Base-by-base conservation (phyloP, 2,888 invertebrate genomes). In the Pristionchus mayeri region DNA sequence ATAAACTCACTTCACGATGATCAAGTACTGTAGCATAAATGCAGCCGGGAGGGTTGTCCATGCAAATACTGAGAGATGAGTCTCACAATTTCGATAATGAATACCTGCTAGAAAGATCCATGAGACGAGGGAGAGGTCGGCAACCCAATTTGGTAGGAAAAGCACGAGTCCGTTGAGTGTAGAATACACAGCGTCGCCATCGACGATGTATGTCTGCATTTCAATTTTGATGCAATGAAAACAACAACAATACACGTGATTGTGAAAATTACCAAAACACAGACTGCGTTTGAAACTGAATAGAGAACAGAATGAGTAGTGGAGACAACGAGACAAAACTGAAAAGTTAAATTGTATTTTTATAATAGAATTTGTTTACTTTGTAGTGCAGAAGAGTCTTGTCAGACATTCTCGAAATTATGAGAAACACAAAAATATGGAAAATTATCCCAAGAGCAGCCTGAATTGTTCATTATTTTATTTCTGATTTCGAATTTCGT, bases 21-120 rank as follows among this genome's bases (percentile, higher is more conserved):
- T 71, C n/a, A 71, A n/a, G 44, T 40, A 71, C 71, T 71, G 71
- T 13, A 71, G 2, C 40, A 71, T 71, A 40, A 71, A 71, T 9
- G 71, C 40, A 0, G 71, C 71, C 3, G 71, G 71, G 30, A 71
- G 71, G 4, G 71, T 40, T 6, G 71, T 71, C 71, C 71, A 71
- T 0, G 71, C n/a, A 13, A 71, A 40, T 24, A 71, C 71, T 71
- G 44, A 44, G 54, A 54, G 7, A 16, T 54, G 54, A 13, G 21
- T 54, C 13, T 3, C n/a, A 54, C 16, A 54, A n/a, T n/a, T n/a
- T n/a, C n/a, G n/a, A 4, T 37, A 0, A 37, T 21, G 37, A 18
- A 21, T 67, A 71, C 71, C 71, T 13, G 71, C 71, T 13, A 71
- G 71, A 34, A 71, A 71, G 11, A 71, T 44, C 71, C 71, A 71